Base-by-base conservation (phyloP, 64 coral and sea anemone genomes). In the Montipora cactus region DNA sequence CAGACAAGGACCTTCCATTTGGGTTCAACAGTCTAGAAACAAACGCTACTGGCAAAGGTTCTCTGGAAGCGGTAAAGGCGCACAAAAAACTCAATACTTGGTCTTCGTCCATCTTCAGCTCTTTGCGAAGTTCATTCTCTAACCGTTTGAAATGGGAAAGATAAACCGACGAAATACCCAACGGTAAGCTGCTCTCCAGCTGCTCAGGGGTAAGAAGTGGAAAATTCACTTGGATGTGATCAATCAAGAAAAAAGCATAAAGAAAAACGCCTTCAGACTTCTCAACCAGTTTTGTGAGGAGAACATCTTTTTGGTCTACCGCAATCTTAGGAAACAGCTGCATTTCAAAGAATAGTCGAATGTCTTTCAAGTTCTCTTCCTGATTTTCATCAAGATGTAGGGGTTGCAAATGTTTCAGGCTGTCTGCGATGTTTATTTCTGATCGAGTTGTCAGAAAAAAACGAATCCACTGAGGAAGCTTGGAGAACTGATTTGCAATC, bases 371-470 rank as follows among this genome's bases (percentile, higher is more conserved):
- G 47, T 84, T 84, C 12, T 78, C 25, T 46, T 55, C 15, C 18
- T 93, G 52, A 10, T n/a, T 47, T 9, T 68, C 47, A 14, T 87
- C 64, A 67, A 93, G 71, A 4, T 53, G 23, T 11, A 64, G 14
- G 28, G 69, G 81, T n/a, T 67, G 15, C 19, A 72, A 72, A 1
- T 64, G 18, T 14, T 44, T 11, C 8, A 87, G 28, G 11, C 5
- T 37, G 20, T 51, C 19, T 5, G 57, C 21, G 5, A 46, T 84
- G 46, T 49, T 88, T 7, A 23, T 62, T 23, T 81, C 20, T 59
- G 90, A 80, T 20, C 90, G 83, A 18, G 90, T 92, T 7, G 90
- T 92, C 13, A 92, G 44, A 22, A 92, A 9, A 92, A 92, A 92
- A 15, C 55, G 44, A 18, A 92, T 47, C 48, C 69, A 92, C 1